These are phyloP conservation scores for Hemicordylus capensis DNA, from an alignment of 2,113 vertebrate genomes.

Conservation along the genomic window DNA sequence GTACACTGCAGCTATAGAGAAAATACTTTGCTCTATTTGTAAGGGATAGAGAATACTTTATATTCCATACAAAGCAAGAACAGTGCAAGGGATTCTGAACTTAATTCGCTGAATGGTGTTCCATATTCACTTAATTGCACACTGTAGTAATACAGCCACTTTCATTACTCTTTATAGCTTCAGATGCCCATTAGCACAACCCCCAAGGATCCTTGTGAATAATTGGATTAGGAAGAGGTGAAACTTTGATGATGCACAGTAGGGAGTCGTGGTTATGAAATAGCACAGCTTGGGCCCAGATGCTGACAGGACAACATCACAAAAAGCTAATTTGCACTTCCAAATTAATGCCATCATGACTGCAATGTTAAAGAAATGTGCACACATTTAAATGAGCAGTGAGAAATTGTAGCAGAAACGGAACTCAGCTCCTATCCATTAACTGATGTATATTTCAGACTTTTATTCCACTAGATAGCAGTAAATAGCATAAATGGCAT, in stretches of 20 bases:
- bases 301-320: constrained; percentile 69
- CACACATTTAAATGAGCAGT: constrained; percentile 15
- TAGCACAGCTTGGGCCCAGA: constrained; percentile 68
- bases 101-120: constrained; percentile 56
- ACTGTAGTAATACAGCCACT: constrained; percentile 55
- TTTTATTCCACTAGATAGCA: constrained; percentile 38
- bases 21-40: constrained; percentile 26
- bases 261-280: constrained; percentile 49
- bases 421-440: neutral
- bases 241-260: constrained; percentile 43
- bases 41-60: constrained; percentile 28
- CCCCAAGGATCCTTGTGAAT: constrained; percentile 61
- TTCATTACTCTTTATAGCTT: constrained; percentile 70
- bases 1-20: neutral
- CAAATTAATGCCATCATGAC: constrained; percentile 60
- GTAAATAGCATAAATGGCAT: neutral
- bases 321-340: constrained; percentile 72
- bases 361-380: constrained; percentile 51
- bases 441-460: constrained; percentile 45
- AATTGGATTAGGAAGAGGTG: constrained; percentile 59
- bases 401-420: constrained; percentile 24
- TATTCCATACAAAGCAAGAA: constrained; percentile 24
- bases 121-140: constrained; percentile 54
- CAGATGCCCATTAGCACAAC: constrained; percentile 65
- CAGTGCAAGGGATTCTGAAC: constrained; percentile 49